Base-by-base conservation (phyloP, 2,888 invertebrate species). In the Deilephila porcellus region DNA sequence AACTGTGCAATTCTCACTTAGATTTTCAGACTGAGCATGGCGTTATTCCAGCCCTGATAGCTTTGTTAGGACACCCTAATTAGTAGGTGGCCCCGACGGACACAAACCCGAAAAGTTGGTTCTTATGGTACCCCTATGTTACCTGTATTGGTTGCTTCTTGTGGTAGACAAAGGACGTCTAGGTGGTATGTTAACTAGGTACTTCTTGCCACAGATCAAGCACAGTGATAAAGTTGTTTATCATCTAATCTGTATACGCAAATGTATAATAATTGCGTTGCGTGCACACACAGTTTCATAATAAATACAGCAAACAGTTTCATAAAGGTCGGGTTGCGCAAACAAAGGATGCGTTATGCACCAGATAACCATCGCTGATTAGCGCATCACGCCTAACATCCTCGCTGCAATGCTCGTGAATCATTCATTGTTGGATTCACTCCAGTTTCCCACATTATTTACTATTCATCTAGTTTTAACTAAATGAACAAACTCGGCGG, bases 311-410 rank as follows among this genome's bases (percentile, higher is more conserved):
- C 37, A 60, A 71, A 37, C 72, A 64, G 56, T 73, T 73, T 64
- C 56, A 73, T 37, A 59, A 29, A 73, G 73, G 59, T 70, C 73
- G 52, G 29, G 71, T 81, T 81, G 77, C 79, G 77, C 76, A 79
- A 74, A 76, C 79, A 81, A 75, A 79, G 81, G 81, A 80, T 80
- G 78, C 77, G 78, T 76, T 73, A 73, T 67, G 72, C 72, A 73
- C 72, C 59, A 73, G 56, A 73, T 73, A 73, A 73, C 72, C 59
- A 73, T 67, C 59, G 67, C 53, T 59, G 59, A 67, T 73, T 73
- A 67, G 59, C 67, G 72, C 56, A 59, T 73, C 29, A 14, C 19
- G 37, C 29, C 5, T 73, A 67, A 73, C 45, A 67, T 67, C 67
- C n/a, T 20, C 67, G 45, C 25, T 45, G 45, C 20, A 64, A 20